Percentiles rank a stretch among this genome's conserved stretches.
phyloP scores from a whole-genome alignment of 2,113 vertebrate genomes.

The Hypomesus transpacificus region DNA sequence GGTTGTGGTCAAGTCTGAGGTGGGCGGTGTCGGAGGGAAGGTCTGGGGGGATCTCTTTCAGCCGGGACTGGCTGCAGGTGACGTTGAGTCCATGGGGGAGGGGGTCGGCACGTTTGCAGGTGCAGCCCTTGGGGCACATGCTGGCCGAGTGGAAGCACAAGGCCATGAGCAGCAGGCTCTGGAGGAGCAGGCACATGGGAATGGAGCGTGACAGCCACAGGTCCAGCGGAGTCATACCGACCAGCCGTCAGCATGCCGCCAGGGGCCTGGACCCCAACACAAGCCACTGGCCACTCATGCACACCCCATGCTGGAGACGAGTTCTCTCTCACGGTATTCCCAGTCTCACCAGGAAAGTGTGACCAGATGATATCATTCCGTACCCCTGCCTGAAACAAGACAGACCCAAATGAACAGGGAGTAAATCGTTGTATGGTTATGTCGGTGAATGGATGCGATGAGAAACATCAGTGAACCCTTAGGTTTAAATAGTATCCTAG shows the following conservation, averaged over 20 bases:
- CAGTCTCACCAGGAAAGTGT: constrained; percentile 12
- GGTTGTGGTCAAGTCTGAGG: constrained; percentile 93
- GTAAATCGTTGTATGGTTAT: too few species aligned
- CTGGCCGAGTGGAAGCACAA: constrained; percentile 97
- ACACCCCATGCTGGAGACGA: constrained; percentile 49
- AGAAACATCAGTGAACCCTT: too few species aligned
- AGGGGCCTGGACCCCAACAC: constrained; percentile 68
- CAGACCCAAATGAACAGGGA: background rate
- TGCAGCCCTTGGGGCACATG: constrained; percentile 97
- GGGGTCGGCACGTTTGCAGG: constrained; percentile 83
- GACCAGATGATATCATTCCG: constrained; percentile 43
- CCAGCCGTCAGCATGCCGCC: constrained; percentile 83
- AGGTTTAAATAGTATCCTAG: too few species aligned
- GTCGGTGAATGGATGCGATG: too few species aligned
- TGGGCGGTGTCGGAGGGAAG: constrained; percentile 89
- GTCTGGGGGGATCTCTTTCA: constrained; percentile 95
- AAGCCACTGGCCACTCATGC: constrained; percentile 43
- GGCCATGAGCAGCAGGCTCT: constrained; percentile 98
- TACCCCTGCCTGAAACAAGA: constrained; percentile 46
- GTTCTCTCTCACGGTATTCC: constrained; percentile 32
- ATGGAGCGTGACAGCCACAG: constrained; percentile 95
- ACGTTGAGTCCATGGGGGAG: constrained; percentile 84
- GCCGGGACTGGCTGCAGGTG: constrained; percentile 92
- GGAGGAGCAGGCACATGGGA: constrained; percentile 97
- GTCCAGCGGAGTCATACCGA: constrained; percentile 97